Base-by-base conservation (phyloP, 2,888 invertebrate species). In the Phengaris arion region DNA sequence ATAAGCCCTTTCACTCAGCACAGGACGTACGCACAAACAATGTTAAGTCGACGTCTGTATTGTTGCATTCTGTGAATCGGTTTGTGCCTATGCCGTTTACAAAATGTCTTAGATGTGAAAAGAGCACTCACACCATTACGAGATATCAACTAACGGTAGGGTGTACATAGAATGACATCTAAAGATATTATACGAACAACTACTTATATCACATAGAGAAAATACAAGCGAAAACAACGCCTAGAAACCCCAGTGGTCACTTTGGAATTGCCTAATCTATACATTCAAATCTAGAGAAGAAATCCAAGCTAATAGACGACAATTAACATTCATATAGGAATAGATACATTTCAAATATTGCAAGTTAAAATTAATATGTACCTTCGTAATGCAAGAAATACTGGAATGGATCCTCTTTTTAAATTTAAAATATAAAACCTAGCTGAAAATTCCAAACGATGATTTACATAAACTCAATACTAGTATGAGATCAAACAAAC, bases 171-270 rank as follows among this genome's bases (percentile, higher is more conserved):
- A 35, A 35, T 72, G 54, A 72, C 22, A 52, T 54, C 35, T 72
- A 72, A 54, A 70, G 22, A 7, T 69, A 69, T 48, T 5, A 46
- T 68, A 46, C 48, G 69, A 69, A 69, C 48, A 48, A n/a, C 69
- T 69, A 69, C 46, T 69, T 69, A 48, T 69, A 69, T 69, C 69
- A 48, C 69, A 69, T 48, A 48, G 15, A 69, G 69, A 69, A 69
- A 69, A 69, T 69, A 69, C 69, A 69, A 69, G 69, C 69, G 69
- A 48, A 69, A 64, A 64, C 35, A 64, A 35, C 64, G 64, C 35
- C 64, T n/a, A n/a, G 48, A 68, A 46, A 46, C n/a, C 48, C 45
- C 68, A 45, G 68, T 68, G 46, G 46, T 48, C 48, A 69, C n/a
- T n/a, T 68, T 45, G 68, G 46, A 46, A 46, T 64, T 64, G 12